Base-by-base conservation (phyloP, 2,113 vertebrate species). In the Corvus cornix region DNA sequence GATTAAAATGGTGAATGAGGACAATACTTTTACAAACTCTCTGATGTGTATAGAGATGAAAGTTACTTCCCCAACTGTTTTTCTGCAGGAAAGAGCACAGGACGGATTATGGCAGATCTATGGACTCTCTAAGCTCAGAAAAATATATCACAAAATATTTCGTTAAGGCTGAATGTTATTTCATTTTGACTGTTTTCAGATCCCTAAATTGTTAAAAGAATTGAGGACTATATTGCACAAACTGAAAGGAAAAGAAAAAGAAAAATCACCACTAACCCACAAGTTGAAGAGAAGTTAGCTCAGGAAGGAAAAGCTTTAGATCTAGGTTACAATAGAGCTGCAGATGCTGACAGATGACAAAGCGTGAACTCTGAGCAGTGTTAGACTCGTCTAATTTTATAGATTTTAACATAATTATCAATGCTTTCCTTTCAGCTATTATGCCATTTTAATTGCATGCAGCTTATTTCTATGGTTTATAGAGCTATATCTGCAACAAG, bases 371-470 rank as follows among this genome's bases (percentile, higher is more conserved):
- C 59, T 74, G 31, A 96, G 87, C 76, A 97, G 89, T 79, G 84
- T 74, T 94, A 96, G 93, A 89, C 83, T 96, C 33, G 39, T 93
- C 90, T 97, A 96, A 97, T 73, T 69, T 92, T 98, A 98, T 97
- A 97, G 97, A 98, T 97, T 97, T 97, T 97, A 97, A 97, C 97
- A 97, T 98, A 97, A 98, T 98, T 98, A 98, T 98, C 97, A 98
- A 97, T 97, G 91, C 85, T 83, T 98, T 97, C 91, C 93, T 98
- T 97, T 98, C 88, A 97, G 97, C 95, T 96, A 96, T 96, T 97
- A 98, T 96, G 82, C 83, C 90, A 97, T 97, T 98, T 98, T 98
- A 98, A 98, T 98, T 97, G 95, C 87, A 89, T 87, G 72, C 67
- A 95, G 92, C 95, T 98, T 97, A 97, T 97, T 97, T 98, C 96